Conservation (phyloP, 1,140 invertebrate genomes). For the Trachymyrmex septentrionalis region DNA sequence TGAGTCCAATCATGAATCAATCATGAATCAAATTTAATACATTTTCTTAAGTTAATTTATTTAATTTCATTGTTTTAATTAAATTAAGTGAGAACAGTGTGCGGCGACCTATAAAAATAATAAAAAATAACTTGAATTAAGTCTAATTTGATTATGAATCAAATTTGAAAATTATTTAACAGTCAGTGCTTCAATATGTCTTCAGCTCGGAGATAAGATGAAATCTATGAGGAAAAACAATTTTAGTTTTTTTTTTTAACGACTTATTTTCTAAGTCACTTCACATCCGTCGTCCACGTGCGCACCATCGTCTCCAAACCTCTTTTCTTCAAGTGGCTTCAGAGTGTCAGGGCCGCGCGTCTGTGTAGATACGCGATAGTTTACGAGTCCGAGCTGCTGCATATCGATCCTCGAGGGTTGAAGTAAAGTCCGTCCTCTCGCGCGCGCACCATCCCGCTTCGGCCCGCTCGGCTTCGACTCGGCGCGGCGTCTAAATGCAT, state of each 20-base stretch:
- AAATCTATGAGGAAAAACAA: background rate
- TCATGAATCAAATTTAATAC: no score
- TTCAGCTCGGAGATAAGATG: no score
- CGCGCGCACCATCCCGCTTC: constrained; percentile 16
- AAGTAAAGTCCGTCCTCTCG: constrained; percentile 53
- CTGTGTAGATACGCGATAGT: constrained; percentile 50
- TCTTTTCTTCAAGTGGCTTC: constrained; percentile 52
- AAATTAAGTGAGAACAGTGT: no score
- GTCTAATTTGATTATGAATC: no score
- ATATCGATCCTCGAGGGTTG: constrained; percentile 55
- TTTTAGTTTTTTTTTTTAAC: background rate
- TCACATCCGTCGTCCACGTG: background rate
- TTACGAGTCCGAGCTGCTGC: constrained; percentile 59
- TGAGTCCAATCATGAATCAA: no score
- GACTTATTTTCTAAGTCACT: background rate
- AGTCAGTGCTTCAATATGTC: no score
- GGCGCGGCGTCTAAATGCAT: constrained; percentile 51
- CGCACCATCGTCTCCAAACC: constrained; percentile 9
- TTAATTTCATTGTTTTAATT: no score
- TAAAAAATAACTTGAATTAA: no score
- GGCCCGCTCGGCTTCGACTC: constrained; percentile 1
- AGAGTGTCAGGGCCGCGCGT: constrained; percentile 42
- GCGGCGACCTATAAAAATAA: no score
- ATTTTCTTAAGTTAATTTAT: no score
- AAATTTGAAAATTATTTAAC: no score